Conservation (phyloP, 2,113 vertebrate genomes). For the Bettongia penicillata region DNA sequence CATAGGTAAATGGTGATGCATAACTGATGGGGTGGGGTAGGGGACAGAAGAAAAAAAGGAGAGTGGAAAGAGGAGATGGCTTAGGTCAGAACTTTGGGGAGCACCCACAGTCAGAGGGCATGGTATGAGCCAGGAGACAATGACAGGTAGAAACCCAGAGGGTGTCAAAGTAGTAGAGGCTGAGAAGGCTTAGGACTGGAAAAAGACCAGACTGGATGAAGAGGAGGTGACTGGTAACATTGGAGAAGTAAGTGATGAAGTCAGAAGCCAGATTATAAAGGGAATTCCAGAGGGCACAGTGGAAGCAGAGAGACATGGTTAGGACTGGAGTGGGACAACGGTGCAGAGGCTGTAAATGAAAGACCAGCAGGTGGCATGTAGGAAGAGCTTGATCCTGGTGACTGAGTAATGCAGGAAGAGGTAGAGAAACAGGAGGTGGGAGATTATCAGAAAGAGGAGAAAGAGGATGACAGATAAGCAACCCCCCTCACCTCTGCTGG, state of each 20-base stretch:
- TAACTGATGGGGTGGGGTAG: background rate
- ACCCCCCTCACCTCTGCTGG: too few species aligned
- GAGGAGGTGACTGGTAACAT: background rate
- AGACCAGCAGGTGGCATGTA: background rate
- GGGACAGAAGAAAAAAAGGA: background rate
- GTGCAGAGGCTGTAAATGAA: too few species aligned
- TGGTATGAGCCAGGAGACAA: too few species aligned
- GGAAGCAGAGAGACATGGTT: too few species aligned
- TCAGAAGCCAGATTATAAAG: background rate
- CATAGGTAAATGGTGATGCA: background rate
- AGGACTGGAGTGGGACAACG: too few species aligned
- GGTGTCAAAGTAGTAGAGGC: background rate
- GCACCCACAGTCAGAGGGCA: background rate
- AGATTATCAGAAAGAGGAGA: too few species aligned
- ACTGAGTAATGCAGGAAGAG: too few species aligned
- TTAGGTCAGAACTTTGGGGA: background rate
- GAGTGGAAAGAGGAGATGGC: background rate
- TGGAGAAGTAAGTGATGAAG: background rate
- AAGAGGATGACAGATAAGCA: too few species aligned
- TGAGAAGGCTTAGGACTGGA: background rate
- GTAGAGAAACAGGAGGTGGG: background rate
- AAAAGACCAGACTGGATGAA: background rate
- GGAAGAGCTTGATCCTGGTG: background rate
- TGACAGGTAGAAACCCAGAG: too few species aligned
- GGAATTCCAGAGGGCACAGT: too few species aligned